Conservation (phyloP, 1,140 invertebrate species). For the Gyrodactylus salaris region DNA sequence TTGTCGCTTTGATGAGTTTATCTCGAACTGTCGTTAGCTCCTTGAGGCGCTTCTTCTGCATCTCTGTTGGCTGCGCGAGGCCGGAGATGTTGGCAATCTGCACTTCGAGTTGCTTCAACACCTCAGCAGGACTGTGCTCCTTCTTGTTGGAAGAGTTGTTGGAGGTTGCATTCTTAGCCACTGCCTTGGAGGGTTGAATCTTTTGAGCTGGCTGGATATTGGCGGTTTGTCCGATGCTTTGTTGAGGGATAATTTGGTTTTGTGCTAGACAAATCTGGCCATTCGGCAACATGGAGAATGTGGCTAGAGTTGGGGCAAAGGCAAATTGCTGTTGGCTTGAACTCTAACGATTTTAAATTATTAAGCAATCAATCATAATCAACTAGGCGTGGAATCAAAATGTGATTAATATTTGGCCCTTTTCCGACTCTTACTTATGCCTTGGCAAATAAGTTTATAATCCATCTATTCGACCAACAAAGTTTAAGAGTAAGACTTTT, state of each 20-base stretch:
- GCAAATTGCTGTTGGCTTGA: background rate
- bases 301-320: background rate
- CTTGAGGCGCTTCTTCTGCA: background rate
- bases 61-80: background rate
- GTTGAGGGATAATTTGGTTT: background rate
- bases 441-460: too few relatives aligned
- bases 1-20: background rate
- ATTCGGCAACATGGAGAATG: background rate
- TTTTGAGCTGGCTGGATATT: background rate
- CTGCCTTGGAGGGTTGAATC: too few relatives aligned
- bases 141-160: background rate
- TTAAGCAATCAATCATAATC: background rate
- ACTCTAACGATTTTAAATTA: background rate
- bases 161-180: background rate
- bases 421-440: too few relatives aligned
- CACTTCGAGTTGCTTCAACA: background rate
- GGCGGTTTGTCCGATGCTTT: background rate
- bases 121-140: background rate
- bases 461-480: too few relatives aligned
- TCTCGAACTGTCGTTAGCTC: background rate
- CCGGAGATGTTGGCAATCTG: background rate
- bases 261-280: background rate
- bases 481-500: too few relatives aligned
- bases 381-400: too few relatives aligned
- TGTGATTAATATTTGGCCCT: too few relatives aligned